These are phyloP conservation scores for Pachyrhynchus sulphureomaculatus DNA, from an alignment of 1,140 invertebrate genomes.

Conservation along the genomic window DNA sequence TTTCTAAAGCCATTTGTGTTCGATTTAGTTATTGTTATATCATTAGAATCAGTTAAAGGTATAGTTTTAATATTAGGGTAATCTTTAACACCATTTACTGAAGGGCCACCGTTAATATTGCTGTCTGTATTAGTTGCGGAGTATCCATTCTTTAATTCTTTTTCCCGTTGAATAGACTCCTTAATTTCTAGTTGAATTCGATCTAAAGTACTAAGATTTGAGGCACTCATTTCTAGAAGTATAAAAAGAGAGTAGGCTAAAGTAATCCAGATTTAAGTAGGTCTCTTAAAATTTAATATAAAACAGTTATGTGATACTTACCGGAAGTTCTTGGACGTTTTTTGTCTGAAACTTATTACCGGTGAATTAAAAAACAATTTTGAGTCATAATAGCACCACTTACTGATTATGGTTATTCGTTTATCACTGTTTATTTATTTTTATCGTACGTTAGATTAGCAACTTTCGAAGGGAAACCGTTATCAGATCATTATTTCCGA, in stretches of 20 bases:
- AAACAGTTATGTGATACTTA: slow-evolving; percentile 6
- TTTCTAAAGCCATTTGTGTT: slow-evolving; percentile 30
- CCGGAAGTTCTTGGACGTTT: slow-evolving; percentile 1
- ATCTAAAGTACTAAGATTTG: slow-evolving; percentile 42
- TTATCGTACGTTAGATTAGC: neutral
- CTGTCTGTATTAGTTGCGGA: slow-evolving; percentile 5
- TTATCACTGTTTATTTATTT: slow-evolving; percentile 10
- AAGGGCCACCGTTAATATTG: slow-evolving; percentile 6
- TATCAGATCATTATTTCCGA: slow-evolving; percentile 27
- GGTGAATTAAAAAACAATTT: neutral
- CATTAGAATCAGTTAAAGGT: neutral
- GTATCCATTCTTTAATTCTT: slow-evolving; percentile 41
- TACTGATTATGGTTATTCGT: neutral
- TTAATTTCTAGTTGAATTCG: slow-evolving; percentile 50
- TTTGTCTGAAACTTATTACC: neutral
- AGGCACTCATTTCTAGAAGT: slow-evolving; percentile 37
- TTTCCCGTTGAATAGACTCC: slow-evolving; percentile 46
- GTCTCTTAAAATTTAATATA: neutral
- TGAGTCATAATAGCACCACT: slow-evolving; percentile 12
- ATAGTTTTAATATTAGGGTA: slow-evolving; percentile 5
- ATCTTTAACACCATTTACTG: neutral
- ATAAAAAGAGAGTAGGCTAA: neutral
- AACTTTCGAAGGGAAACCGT: slow-evolving; percentile 13
- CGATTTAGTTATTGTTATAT: slow-evolving; percentile 1
- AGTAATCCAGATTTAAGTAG: neutral